Percentiles rank a stretch among this genome's conserved stretches.
Evolutionary conservation across 2,113 vertebrate species (phyloP).

Genomic region (Poeciliopsis turrubarensis): DNA sequence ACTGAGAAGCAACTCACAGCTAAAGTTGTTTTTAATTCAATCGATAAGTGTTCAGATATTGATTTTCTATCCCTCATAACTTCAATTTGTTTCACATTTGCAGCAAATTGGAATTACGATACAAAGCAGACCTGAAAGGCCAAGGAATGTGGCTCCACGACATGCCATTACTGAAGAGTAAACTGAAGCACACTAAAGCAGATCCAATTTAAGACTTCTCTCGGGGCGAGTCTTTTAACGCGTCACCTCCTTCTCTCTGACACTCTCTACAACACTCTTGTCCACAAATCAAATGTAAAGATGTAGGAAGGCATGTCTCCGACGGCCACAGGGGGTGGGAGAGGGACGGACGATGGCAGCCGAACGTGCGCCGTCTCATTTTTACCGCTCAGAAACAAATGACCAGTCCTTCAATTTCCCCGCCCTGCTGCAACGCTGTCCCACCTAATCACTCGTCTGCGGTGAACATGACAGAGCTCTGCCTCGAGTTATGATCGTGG

Average conservation of each 20-base stretch:
- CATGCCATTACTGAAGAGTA: slow-evolving; percentile 49
- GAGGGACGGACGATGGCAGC: slow-evolving; percentile 47
- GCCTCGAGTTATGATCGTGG: slow-evolving; percentile 69
- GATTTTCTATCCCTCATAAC: slow-evolving; percentile 9
- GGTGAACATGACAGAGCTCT: slow-evolving; percentile 66
- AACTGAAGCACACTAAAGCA: slow-evolving; percentile 46
- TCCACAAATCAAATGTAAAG: slow-evolving; percentile 66
- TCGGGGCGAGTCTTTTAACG: slow-evolving; percentile 25
- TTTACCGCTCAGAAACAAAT: slow-evolving; percentile 68
- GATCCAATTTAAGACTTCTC: slow-evolving; percentile 67
- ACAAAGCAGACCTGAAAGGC: slow-evolving; percentile 24
- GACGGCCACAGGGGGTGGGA: slow-evolving; percentile 45
- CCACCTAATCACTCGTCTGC: slow-evolving; percentile 60
- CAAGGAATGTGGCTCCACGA: slow-evolving; percentile 51
- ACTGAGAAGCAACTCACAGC: slow-evolving; percentile 15
- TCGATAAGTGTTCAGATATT: neutral
- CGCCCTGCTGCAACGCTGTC: slow-evolving; percentile 33
- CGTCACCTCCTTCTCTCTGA: slow-evolving; percentile 4
- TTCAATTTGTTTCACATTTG: slow-evolving; percentile 28
- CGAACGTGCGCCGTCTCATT: slow-evolving; percentile 37
- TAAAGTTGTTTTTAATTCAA: neutral
- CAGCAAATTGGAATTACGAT: slow-evolving; percentile 52
- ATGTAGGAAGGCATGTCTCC: slow-evolving; percentile 57
- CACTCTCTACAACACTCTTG: slow-evolving; percentile 27
- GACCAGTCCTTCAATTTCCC: slow-evolving; percentile 52